Base-by-base conservation (phyloP, 2,888 invertebrate species). In the Agrochola lota region DNA sequence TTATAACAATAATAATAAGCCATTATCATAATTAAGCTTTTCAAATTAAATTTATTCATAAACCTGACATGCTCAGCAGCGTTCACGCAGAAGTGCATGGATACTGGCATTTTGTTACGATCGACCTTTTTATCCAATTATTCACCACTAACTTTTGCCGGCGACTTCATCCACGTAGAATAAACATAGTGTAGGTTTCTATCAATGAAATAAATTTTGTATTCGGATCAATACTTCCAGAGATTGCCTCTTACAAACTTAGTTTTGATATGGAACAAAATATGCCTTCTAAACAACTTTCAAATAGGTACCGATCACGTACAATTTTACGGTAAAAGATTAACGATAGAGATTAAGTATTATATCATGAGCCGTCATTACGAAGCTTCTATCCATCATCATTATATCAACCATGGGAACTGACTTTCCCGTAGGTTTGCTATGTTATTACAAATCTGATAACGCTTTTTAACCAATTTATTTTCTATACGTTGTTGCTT, bases 371-470 rank as follows among this genome's bases (percentile, higher is more conserved):
- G 55, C 75, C 70, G 43, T 73, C 78, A 76, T 83, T 84, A 88
- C 70, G 72, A 71, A 80, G 74, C 86, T 74, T 43, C 74, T 72
- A 89, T 86, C 87, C 67, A 83, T 87, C 83, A 86, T 85, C 86
- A 87, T 89, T 89, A 83, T 55, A 78, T 70, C 64, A 55, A 62
- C 77, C 77, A 80, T 85, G 87, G 80, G 87, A 88, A 88, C 78
- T 73, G 30, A 86, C 85, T 88, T 89, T 88, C 90, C 80, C 81
- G 52, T 80, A 62, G 35, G 40, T 64, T 79, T 81, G 71, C 66
- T 63, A 69, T 77, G 62, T 77, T 80, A 75, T 81, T 84, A 86
- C 52, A 74, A 78, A 89, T 87, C 87, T 74, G 87, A 87, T 78
- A 83, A 79, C 59, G n/a, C 46, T 77, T 49, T 80, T 86, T 71